Evolutionary conservation across 2,113 vertebrate species (phyloP).

Genomic region (Sapayoa aenigma): DNA sequence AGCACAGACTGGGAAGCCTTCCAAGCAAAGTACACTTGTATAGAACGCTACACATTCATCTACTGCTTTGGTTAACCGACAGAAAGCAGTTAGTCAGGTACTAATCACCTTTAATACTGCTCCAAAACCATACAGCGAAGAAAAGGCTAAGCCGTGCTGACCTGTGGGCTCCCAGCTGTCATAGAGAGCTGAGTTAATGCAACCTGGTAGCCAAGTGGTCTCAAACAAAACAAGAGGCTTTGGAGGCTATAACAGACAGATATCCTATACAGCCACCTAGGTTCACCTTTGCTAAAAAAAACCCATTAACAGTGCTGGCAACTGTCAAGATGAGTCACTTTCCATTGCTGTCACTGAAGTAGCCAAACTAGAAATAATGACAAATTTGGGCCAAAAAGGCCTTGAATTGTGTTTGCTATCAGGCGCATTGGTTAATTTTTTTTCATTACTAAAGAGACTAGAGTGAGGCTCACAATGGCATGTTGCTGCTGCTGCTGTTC

Average conservation of each 20-base stretch:
- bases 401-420: background rate
- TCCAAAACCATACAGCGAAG: background rate
- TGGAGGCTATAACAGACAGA: background rate
- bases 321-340: background rate
- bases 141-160: background rate
- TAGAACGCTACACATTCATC: background rate
- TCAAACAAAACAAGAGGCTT: background rate
- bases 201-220: background rate
- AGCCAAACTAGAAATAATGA: background rate
- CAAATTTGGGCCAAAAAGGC: background rate
- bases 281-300: background rate
- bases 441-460: background rate
- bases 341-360: background rate
- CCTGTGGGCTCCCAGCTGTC: background rate
- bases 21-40: background rate
- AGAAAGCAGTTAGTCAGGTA: background rate
- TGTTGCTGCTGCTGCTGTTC: background rate
- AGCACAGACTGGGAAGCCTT: background rate
- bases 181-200: background rate
- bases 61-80: background rate
- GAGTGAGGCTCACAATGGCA: background rate
- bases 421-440: background rate
- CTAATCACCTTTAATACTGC: background rate
- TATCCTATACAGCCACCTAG: background rate
- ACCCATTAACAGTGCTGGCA: background rate